These are phyloP conservation scores for Oedothorax gibbosus DNA, from an alignment of 1,140 invertebrate species.

Conservation along the genomic window DNA sequence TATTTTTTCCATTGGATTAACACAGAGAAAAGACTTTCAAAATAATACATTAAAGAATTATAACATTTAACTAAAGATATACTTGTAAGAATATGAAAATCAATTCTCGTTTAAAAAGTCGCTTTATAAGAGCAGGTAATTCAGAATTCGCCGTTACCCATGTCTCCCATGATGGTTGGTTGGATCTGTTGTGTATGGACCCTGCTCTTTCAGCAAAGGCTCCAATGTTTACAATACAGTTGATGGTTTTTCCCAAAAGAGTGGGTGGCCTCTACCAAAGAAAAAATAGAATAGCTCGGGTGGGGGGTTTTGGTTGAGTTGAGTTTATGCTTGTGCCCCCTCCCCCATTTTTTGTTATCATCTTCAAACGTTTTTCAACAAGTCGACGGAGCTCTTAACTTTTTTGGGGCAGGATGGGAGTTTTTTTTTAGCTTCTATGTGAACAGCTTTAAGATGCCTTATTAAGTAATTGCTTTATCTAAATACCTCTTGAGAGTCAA, in stretches of 20 bases:
- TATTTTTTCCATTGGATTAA: too few species aligned
- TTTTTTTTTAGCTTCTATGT: background rate
- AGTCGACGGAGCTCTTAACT: constrained; percentile 28
- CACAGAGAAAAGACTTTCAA: too few species aligned
- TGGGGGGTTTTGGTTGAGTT: background rate
- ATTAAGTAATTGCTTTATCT: too few species aligned
- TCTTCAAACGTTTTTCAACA: constrained; percentile 10
- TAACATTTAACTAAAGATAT: too few species aligned
- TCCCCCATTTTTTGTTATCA: too few species aligned
- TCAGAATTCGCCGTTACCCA: too few species aligned
- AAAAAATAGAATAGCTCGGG: background rate
- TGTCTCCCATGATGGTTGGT: background rate
- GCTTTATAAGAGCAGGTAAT: too few species aligned
- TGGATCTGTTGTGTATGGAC: background rate
- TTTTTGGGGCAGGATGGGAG: background rate
- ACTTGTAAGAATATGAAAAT: too few species aligned
- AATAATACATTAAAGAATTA: too few species aligned
- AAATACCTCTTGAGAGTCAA: too few species aligned
- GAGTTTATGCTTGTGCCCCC: background rate
- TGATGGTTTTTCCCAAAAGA: background rate
- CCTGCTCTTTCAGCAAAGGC: background rate
- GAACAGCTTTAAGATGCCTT: background rate
- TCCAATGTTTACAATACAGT: constrained; percentile 40
- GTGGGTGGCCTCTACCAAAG: constrained; percentile 3
- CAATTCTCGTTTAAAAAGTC: too few species aligned